Percentiles rank a stretch among this genome's conserved stretches.
phyloP scores from a whole-genome alignment of 1,140 invertebrate species.

The Harpegnathos saltator region DNA sequence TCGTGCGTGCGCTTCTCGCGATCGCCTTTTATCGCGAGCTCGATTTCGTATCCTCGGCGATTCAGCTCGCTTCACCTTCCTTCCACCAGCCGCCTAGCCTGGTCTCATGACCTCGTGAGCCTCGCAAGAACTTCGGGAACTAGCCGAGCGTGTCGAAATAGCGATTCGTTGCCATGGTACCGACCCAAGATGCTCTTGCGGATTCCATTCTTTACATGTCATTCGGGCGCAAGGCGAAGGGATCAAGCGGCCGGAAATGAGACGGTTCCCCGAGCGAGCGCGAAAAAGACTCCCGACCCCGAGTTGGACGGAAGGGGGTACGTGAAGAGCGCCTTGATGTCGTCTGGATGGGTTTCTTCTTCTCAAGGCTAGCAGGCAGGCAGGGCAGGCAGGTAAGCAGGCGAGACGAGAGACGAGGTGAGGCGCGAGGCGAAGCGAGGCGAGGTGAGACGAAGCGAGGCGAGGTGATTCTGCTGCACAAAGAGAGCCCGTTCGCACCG shows the following conservation, averaged over 20 bases:
- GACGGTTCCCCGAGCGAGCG: constrained; percentile 53
- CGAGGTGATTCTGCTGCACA: constrained; percentile 18
- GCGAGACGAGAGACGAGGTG: too few relatives aligned
- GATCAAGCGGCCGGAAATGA: constrained; percentile 72
- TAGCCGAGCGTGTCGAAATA: constrained; percentile 54
- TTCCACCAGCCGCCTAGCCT: too few relatives aligned
- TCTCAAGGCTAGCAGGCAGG: neutral
- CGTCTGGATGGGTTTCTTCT: constrained; percentile 43
- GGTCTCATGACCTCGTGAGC: constrained; percentile 8
- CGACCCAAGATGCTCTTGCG: constrained; percentile 57
- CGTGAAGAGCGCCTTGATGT: constrained; percentile 53
- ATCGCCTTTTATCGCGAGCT: constrained; percentile 43
- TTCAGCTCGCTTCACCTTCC: neutral
- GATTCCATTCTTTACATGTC: constrained; percentile 71
- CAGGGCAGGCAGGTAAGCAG: too few relatives aligned
- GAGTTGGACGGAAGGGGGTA: constrained; percentile 56
- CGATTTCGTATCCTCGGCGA: constrained; percentile 28
- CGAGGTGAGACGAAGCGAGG: too few relatives aligned
- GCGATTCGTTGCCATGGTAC: constrained; percentile 64
- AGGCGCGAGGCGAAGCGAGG: too few relatives aligned
- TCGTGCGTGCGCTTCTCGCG: neutral
- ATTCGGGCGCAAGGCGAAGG: constrained; percentile 60
- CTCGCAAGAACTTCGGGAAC: constrained; percentile 39
- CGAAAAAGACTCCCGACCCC: constrained; percentile 57
- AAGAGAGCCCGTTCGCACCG: neutral